phyloP scores from a whole-genome alignment of 2,888 invertebrate genomes.

The Ceraclea dissimilis region DNA sequence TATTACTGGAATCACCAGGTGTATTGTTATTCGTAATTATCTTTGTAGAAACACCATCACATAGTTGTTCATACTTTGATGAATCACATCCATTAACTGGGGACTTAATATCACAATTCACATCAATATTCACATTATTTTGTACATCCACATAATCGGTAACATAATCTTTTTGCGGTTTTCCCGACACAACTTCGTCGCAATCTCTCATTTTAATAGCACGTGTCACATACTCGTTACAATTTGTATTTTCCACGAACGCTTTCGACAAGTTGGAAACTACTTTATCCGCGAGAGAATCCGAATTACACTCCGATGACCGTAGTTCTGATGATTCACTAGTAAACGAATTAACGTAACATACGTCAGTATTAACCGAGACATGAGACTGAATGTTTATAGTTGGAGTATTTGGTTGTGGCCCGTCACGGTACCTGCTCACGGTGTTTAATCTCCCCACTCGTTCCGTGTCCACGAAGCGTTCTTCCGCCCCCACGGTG shows the following conservation, averaged over 20 bases:
- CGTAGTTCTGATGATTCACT: not conserved
- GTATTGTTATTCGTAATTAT: not conserved
- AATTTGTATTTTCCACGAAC: not conserved
- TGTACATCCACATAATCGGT: not conserved
- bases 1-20: not conserved
- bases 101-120: not conserved
- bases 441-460: not conserved
- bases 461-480: slow-evolving; percentile 1
- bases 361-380: not conserved
- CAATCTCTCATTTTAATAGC: not conserved
- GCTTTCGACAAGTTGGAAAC: not conserved
- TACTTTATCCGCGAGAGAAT: not conserved
- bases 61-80: too few relatives aligned
- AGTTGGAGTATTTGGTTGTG: not conserved
- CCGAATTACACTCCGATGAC: not conserved
- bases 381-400: not conserved
- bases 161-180: not conserved
- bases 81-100: too few relatives aligned
- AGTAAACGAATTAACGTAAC: not conserved
- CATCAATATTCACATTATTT: not conserved
- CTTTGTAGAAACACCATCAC: too few relatives aligned
- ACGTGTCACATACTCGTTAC: not conserved
- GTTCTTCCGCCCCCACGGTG: slow-evolving; percentile 1
- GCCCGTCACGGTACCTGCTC: not conserved
- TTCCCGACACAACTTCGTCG: not conserved